These are phyloP conservation scores for Leptura quadrifasciata DNA, from an alignment of 2,888 invertebrate genomes.

Conservation along the genomic window DNA sequence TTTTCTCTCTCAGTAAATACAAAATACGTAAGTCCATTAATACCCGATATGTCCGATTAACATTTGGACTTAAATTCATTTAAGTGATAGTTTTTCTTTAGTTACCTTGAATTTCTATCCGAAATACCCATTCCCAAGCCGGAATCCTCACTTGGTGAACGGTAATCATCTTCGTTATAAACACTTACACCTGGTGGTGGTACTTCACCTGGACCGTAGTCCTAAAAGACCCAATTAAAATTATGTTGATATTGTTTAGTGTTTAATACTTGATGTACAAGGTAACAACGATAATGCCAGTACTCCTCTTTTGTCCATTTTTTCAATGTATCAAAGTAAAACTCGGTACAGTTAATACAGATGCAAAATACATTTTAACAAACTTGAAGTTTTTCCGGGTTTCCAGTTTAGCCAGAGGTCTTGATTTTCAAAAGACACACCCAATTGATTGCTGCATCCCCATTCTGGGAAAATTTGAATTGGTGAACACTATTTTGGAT, in stretches of 20 bases:
- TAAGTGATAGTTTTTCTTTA: slow-evolving; percentile 37
- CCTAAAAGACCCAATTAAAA: slow-evolving; percentile 68
- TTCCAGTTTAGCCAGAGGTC: too few species aligned
- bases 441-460: too few species aligned
- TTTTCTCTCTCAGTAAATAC: not conserved
- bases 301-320: too few species aligned
- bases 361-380: too few species aligned
- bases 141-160: slow-evolving; percentile 95
- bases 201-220: slow-evolving; percentile 77
- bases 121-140: slow-evolving; percentile 91
- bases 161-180: slow-evolving; percentile 78
- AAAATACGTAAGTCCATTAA: not conserved
- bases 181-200: slow-evolving; percentile 73
- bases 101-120: slow-evolving; percentile 82
- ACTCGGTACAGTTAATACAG: too few species aligned
- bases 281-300: too few species aligned
- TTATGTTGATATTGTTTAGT: slow-evolving; percentile 8
- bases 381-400: too few species aligned
- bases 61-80: not conserved
- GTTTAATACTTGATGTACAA: not conserved
- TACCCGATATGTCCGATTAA: not conserved
- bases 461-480: too few species aligned
- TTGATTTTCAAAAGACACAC: too few species aligned
- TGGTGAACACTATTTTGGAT: too few species aligned
- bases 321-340: too few species aligned